These are phyloP conservation scores for Dasysyrphus albostriatus DNA, from an alignment of 2,888 invertebrate species.

Conservation along the genomic window DNA sequence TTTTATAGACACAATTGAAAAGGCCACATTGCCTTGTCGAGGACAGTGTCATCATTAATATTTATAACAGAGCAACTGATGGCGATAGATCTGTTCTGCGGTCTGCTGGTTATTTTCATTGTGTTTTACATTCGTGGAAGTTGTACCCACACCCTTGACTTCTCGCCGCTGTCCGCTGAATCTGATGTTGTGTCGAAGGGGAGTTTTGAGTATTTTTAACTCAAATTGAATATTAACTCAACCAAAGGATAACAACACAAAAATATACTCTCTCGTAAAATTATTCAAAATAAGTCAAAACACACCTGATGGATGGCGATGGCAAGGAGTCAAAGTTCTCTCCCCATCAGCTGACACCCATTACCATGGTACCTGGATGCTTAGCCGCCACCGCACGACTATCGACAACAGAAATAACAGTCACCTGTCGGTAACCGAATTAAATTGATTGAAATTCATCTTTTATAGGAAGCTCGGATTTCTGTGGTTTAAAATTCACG, in stretches of 20 bases:
- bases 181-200: constrained; percentile 4
- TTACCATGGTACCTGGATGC: background rate
- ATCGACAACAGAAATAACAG: constrained; percentile 1
- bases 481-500: constrained; percentile 43
- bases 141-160: background rate
- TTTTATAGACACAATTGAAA: constrained; percentile 59
- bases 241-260: constrained; percentile 69
- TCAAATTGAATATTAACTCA: constrained; percentile 74
- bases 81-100: constrained; percentile 74
- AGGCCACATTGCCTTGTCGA: constrained; percentile 39
- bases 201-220: constrained; percentile 20
- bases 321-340: constrained; percentile 70
- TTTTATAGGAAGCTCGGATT: constrained; percentile 29
- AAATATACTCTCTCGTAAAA: constrained; percentile 65
- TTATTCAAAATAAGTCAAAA: constrained; percentile 76
- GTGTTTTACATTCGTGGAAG: constrained; percentile 66
- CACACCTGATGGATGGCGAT: constrained; percentile 71
- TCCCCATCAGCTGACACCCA: constrained; percentile 63
- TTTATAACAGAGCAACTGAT: constrained; percentile 72
- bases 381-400: background rate
- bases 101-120: constrained; percentile 73
- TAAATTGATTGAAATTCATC: constrained; percentile 73
- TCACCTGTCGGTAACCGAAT: constrained; percentile 66
- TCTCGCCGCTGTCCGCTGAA: background rate
- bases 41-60: constrained; percentile 76